A percentile compares a stretch with the other conserved stretches of the same genome.
These are phyloP conservation scores for Cyprinodon variegatus DNA, from an alignment of 2,113 vertebrate genomes.

Conservation along the genomic window DNA sequence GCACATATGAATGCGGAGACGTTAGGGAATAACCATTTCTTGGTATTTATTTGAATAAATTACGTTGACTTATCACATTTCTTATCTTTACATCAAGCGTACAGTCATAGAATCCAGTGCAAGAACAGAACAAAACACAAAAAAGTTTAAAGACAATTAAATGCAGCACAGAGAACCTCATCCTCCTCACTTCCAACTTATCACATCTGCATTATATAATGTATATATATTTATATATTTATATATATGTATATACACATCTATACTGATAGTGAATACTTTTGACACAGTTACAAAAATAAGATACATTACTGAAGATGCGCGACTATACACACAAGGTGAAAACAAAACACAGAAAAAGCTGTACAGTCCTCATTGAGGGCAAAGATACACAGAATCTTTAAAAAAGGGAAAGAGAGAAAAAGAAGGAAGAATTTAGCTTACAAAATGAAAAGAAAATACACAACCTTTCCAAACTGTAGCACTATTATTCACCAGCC, in stretches of 20 bases:
- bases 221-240: constrained; percentile 85
- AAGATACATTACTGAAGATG: constrained; percentile 84
- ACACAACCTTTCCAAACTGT: constrained; percentile 73
- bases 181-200: constrained; percentile 40
- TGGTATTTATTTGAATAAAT: constrained; percentile 81
- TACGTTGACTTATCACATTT: constrained; percentile 74
- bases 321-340: constrained; percentile 84
- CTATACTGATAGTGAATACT: constrained; percentile 79
- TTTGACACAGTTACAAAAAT: constrained; percentile 86
- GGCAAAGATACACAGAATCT: constrained; percentile 89
- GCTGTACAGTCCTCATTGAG: constrained; percentile 95
- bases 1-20: constrained; percentile 5
- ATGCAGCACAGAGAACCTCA: constrained; percentile 71
- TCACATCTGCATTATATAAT: constrained; percentile 83
- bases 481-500: constrained; percentile 62
- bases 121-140: constrained; percentile 70
- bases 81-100: constrained; percentile 78
- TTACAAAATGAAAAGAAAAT: constrained; percentile 53
- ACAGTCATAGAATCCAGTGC: constrained; percentile 81
- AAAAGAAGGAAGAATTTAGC: constrained; percentile 66
- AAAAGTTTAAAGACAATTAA: constrained; percentile 69
- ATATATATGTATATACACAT: constrained; percentile 88
- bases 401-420: constrained; percentile 79
- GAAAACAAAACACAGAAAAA: constrained; percentile 78
- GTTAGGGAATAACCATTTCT: constrained; percentile 48